Percentiles rank a stretch among this genome's conserved stretches.
Evolutionary conservation across 2,888 invertebrate genomes (phyloP).

Genomic region (Dynastes maya): DNA sequence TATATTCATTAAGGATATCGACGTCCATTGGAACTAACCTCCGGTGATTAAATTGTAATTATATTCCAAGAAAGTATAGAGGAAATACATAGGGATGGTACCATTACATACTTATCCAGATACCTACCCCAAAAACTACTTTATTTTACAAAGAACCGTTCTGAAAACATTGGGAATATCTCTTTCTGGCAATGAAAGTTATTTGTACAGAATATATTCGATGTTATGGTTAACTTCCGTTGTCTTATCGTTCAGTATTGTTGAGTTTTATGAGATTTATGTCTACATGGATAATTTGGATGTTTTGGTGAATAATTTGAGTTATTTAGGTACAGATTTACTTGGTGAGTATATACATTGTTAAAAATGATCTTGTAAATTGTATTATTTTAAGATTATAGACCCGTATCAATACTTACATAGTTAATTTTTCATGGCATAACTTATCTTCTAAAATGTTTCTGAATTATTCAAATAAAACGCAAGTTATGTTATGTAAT

Average conservation of each 20-base stretch:
- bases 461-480: too few species aligned
- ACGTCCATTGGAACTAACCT: too few species aligned
- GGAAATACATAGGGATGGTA: neutral
- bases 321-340: slow-evolving; percentile 50
- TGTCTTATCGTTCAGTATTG: slow-evolving; percentile 44
- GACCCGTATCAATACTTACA: too few species aligned
- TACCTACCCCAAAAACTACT: slow-evolving; percentile 40
- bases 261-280: slow-evolving; percentile 51
- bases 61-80: neutral
- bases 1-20: neutral
- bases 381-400: too few species aligned
- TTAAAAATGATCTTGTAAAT: too few species aligned
- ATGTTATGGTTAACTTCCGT: slow-evolving; percentile 46
- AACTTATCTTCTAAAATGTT: too few species aligned
- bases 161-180: slow-evolving; percentile 47
- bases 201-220: slow-evolving; percentile 40
- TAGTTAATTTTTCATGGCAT: too few species aligned
- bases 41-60: too few species aligned
- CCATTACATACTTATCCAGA: slow-evolving; percentile 22
- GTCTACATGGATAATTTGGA: slow-evolving; percentile 48
- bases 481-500: too few species aligned
- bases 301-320: slow-evolving; percentile 49
- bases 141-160: slow-evolving; percentile 39
- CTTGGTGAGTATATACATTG: slow-evolving; percentile 37
- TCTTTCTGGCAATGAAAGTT: slow-evolving; percentile 39